Conservation (phyloP, 2,888 invertebrate species). For the Teleogryllus oceanicus region DNA sequence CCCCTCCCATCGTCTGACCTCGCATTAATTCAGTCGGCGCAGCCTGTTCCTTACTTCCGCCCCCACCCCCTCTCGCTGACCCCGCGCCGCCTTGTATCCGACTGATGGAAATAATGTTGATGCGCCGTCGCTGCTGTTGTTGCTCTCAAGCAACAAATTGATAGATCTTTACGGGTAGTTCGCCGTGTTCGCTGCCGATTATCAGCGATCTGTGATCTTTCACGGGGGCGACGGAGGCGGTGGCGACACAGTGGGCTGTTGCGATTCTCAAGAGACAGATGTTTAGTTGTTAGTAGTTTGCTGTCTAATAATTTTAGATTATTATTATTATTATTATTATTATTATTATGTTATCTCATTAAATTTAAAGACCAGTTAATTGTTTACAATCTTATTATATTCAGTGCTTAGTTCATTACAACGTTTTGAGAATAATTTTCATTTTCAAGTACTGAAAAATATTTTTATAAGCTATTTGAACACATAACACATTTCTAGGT, state of each 20-base stretch:
- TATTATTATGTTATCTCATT: too few species aligned
- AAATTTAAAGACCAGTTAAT: too few species aligned
- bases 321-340: too few species aligned
- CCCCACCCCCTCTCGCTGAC: neutral
- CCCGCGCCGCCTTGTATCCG: neutral
- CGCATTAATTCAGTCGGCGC: neutral
- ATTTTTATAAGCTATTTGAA: too few species aligned
- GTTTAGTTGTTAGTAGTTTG: too few species aligned
- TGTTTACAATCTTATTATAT: too few species aligned
- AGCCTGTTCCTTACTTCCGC: too few species aligned
- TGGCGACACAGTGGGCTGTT: neutral
- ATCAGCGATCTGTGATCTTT: neutral
- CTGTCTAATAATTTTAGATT: too few species aligned
- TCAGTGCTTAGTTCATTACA: too few species aligned
- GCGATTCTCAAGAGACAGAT: neutral
- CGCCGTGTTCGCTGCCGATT: conserved; percentile 21
- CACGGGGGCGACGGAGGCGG: neutral
- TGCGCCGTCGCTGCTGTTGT: neutral
- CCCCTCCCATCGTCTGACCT: neutral
- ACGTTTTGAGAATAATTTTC: too few species aligned
- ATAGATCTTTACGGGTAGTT: conserved; percentile 29
- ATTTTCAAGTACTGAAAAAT: too few species aligned
- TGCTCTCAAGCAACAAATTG: conserved; percentile 30
- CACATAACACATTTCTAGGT: too few species aligned
- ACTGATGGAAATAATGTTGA: conserved; percentile 29